These are phyloP conservation scores for Chesias legatella DNA, from an alignment of 2,888 invertebrate genomes.

Conservation along the genomic window DNA sequence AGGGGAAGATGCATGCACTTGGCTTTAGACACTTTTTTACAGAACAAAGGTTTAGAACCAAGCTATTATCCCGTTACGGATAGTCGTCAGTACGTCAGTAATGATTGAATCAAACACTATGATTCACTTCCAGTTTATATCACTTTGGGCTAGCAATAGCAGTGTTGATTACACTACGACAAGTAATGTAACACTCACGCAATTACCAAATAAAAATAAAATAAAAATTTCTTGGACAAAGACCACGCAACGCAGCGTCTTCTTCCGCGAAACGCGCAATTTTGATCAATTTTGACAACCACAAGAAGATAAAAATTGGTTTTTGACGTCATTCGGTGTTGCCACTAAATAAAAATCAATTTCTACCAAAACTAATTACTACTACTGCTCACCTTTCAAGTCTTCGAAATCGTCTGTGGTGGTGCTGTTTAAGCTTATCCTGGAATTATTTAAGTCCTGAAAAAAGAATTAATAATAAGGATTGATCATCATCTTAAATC, in stretches of 20 bases:
- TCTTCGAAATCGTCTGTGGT: conserved; percentile 56
- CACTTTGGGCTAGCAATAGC: conserved; percentile 58
- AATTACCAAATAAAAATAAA: conserved; percentile 64
- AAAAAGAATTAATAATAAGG: no score
- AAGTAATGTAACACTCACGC: conserved; percentile 48
- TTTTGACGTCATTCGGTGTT: conserved; percentile 25
- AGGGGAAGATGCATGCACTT: conserved; percentile 81
- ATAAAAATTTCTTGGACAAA: conserved; percentile 68
- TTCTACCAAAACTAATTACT: conserved; percentile 14
- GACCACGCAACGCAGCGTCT: conserved; percentile 57
- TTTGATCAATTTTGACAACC: conserved; percentile 15
- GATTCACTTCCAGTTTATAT: conserved; percentile 47
- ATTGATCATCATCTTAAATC: no score
- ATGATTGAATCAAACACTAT: conserved; percentile 46
- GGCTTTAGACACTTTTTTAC: conserved; percentile 74
- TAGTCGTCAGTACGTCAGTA: conserved; percentile 73
- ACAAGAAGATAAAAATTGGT: background rate
- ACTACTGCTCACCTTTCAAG: conserved; percentile 49
- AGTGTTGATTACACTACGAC: conserved; percentile 47
- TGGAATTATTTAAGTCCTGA: conserved; percentile 59
- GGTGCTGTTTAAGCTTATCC: conserved; percentile 47
- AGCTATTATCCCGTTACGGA: conserved; percentile 79
- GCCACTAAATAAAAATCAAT: conserved; percentile 17
- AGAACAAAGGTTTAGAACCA: conserved; percentile 75
- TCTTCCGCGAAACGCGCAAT: conserved; percentile 61